Base-by-base conservation (phyloP, 2,888 invertebrate species). In the Scaptomyza flava region DNA sequence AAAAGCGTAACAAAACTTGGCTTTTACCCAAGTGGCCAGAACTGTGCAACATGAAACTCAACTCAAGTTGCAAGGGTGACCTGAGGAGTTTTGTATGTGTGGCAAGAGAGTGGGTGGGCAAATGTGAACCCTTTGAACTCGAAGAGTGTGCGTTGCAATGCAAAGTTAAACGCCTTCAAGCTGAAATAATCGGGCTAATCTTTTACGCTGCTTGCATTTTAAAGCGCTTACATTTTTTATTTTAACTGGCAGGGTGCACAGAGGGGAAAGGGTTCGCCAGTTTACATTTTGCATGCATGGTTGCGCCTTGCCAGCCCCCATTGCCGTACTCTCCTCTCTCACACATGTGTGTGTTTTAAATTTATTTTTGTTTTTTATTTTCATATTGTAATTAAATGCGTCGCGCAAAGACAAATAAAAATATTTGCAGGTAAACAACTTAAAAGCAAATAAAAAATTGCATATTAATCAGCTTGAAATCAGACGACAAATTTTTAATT, bases 181-280 rank as follows among this genome's bases (percentile, higher is more conserved):
- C 75, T 74, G 76, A 74, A 86, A 69, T 74, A 86, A 89, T 87
- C 81, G 72, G 66, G 89, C 89, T 86, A 89, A 89, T 89, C 89
- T 89, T 89, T 89, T 89, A 90, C 90, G 90, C 91, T 83, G 77
- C 83, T 81, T 90, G 90, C 89, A 91, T 91, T 89, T 82, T 79
- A 85, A 90, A 91, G 90, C 77, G 77, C 72, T 69, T 23, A 30
- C 31, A 12, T 50, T 42, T 63, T 63, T 58, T 54, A 20, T 36
- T 57, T 30, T 31, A 17, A n/a, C 45, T 41, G 42, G 23, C 17
- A 50, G 27, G 4, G 5, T 38, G 36, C 3, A 1, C 2, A 1
- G 46, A 11, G 4, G 48, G 12, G 8, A 14, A 17, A 17, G 67
- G 46, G 11, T 48, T 42, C 31, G 57, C n/a, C 59, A 34, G 59